These are phyloP conservation scores for Herminia tarsipennalis DNA, from an alignment of 2,888 invertebrate species.

Conservation along the genomic window DNA sequence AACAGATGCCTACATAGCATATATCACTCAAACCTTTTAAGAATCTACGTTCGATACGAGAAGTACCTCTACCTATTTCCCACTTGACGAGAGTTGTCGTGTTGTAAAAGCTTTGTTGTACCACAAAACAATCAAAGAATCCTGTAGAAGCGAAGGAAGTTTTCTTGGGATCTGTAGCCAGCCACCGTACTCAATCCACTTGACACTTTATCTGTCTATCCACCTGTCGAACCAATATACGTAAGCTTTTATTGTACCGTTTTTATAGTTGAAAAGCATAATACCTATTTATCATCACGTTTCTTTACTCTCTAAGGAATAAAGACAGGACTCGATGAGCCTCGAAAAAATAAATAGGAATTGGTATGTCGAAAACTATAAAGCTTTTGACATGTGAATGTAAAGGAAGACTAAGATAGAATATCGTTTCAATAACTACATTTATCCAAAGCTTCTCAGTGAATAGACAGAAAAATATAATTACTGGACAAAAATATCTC, in stretches of 20 bases:
- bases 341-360: too few relatives aligned
- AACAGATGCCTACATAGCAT: neutral
- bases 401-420: too few relatives aligned
- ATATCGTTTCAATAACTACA: too few relatives aligned
- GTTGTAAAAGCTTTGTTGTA: slow-evolving; percentile 26
- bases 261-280: slow-evolving; percentile 13
- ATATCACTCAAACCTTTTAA: too few relatives aligned
- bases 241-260: slow-evolving; percentile 29
- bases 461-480: too few relatives aligned
- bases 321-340: too few relatives aligned
- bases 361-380: too few relatives aligned
- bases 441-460: too few relatives aligned
- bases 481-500: too few relatives aligned
- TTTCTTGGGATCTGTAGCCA: slow-evolving; percentile 23
- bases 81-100: neutral
- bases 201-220: slow-evolving; percentile 41
- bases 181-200: slow-evolving; percentile 32
- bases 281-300: slow-evolving; percentile 27
- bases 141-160: too few relatives aligned
- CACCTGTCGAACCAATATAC: slow-evolving; percentile 32
- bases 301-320: too few relatives aligned
- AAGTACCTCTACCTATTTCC: neutral
- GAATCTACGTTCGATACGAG: neutral
- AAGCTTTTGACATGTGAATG: too few relatives aligned
- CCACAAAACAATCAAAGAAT: slow-evolving; percentile 21